Conservation (phyloP, 2,888 invertebrate species). For the Stratiomys singularior region DNA sequence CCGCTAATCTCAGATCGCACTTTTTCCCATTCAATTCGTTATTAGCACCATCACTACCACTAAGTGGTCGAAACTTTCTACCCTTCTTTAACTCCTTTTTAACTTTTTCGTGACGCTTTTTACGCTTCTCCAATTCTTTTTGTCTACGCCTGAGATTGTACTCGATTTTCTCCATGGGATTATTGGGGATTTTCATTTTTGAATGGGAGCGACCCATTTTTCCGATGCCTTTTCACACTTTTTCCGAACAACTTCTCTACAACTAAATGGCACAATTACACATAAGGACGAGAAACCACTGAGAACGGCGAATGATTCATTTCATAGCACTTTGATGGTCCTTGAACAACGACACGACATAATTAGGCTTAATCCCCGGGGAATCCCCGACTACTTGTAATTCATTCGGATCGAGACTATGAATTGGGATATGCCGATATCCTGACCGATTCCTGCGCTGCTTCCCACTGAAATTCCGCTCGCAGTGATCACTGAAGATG, state of each 20-base stretch:
- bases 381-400: background rate
- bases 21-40: constrained; percentile 26
- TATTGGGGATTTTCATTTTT: constrained; percentile 56
- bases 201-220: constrained; percentile 62
- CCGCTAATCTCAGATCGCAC: constrained; percentile 23
- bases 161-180: constrained; percentile 59
- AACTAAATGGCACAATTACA: background rate
- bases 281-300: background rate
- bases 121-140: constrained; percentile 58
- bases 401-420: background rate
- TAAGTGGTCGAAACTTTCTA: constrained; percentile 29
- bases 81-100: constrained; percentile 42
- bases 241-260: background rate
- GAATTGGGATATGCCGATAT: no score
- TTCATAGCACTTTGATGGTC: background rate
- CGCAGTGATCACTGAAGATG: background rate
- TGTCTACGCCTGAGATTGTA: constrained; percentile 55
- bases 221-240: constrained; percentile 13
- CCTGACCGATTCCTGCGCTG: background rate
- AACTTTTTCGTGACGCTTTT: constrained; percentile 42
- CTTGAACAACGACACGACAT: background rate
- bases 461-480: background rate
- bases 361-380: background rate
- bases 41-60: background rate
- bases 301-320: background rate